Conservation (phyloP, 2,888 invertebrate genomes). For the Pammene aurita region DNA sequence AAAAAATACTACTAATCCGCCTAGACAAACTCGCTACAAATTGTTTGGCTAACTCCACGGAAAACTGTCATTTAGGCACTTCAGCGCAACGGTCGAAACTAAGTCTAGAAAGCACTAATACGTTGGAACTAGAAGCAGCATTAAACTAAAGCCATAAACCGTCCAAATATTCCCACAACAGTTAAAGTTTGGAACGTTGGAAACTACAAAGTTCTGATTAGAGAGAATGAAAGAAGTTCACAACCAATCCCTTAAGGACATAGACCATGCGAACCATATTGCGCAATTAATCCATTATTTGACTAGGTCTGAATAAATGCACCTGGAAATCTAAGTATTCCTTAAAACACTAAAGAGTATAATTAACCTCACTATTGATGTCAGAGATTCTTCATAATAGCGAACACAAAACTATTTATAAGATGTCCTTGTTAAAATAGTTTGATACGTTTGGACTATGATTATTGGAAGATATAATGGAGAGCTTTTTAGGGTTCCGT, state of each 20-base stretch:
- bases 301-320: no score
- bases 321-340: no score
- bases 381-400: no score
- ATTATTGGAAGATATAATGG: no score
- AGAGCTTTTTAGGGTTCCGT: no score
- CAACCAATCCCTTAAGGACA: constrained; percentile 5
- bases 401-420: constrained; percentile 18
- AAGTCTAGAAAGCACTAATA: not conserved
- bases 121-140: constrained; percentile 2
- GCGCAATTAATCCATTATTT: no score
- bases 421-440: constrained; percentile 23
- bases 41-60: no score
- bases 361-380: no score
- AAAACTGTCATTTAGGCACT: no score
- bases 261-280: not conserved
- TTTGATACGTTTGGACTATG: not conserved
- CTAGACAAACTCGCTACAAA: no score
- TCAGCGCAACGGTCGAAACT: not conserved
- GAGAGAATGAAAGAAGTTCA: constrained; percentile 19
- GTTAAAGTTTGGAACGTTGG: constrained; percentile 10
- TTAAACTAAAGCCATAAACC: constrained; percentile 1
- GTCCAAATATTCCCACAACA: constrained; percentile 2
- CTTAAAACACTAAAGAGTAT: no score
- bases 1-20: no score
- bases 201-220: constrained; percentile 15